Conservation (phyloP, 1,140 invertebrate genomes). For the Solenopsis invicta region DNA sequence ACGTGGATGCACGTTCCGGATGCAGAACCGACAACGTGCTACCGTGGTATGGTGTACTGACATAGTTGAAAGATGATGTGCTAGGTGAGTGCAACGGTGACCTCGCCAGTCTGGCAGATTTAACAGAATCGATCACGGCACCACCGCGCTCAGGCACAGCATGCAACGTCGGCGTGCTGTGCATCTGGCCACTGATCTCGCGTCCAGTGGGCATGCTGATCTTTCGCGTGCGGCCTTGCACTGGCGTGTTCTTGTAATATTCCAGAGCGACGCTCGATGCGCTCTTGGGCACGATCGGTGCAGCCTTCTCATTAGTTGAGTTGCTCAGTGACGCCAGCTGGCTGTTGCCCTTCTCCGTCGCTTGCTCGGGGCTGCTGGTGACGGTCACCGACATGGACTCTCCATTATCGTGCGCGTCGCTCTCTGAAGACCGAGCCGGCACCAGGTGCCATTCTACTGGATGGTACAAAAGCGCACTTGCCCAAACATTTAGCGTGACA, state of each 20-base stretch:
- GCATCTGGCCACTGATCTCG: constrained; percentile 87
- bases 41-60: constrained; percentile 94
- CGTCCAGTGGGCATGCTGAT: constrained; percentile 87
- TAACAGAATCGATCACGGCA: constrained; percentile 77
- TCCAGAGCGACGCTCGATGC: constrained; percentile 88
- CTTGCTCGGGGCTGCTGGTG: constrained; percentile 71
- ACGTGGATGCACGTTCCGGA: constrained; percentile 92
- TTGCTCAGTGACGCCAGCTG: constrained; percentile 59
- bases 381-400: constrained; percentile 66
- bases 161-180: constrained; percentile 88
- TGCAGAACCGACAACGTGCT: constrained; percentile 93
- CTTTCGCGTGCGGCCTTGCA: constrained; percentile 86
- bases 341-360: constrained; percentile 73
- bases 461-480: constrained; percentile 94
- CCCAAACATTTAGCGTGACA: constrained; percentile 93
- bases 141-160: constrained; percentile 87
- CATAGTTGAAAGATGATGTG: constrained; percentile 93
- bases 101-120: constrained; percentile 79
- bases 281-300: constrained; percentile 85
- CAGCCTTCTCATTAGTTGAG: constrained; percentile 65
- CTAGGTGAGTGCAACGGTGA: constrained; percentile 90
- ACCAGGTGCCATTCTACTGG: constrained; percentile 93
- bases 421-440: constrained; percentile 58
- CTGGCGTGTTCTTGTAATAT: constrained; percentile 85
- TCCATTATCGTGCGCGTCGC: constrained; percentile 59